These are phyloP conservation scores for Drosophila dives DNA, from an alignment of 2,888 invertebrate genomes.

Conservation along the genomic window DNA sequence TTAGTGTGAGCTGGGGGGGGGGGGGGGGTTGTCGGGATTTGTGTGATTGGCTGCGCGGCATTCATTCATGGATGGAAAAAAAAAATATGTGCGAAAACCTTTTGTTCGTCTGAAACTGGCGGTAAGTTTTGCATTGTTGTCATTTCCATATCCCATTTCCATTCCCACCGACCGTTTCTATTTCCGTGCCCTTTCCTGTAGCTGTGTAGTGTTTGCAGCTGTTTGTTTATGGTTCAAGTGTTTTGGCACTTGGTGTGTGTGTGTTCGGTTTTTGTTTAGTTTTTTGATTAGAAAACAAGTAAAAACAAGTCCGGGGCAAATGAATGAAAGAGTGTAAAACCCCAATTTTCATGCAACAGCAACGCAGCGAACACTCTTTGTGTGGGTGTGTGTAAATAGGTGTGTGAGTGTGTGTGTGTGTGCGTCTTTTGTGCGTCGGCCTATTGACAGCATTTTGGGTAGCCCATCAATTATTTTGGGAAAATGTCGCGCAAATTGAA, in stretches of 20 bases:
- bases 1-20: background rate
- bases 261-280: constrained; percentile 63
- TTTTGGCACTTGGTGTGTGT: constrained; percentile 51
- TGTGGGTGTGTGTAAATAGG: background rate
- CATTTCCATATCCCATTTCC: constrained; percentile 59
- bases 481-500: constrained; percentile 65
- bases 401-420: background rate
- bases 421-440: background rate
- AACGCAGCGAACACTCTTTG: constrained; percentile 7
- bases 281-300: constrained; percentile 71
- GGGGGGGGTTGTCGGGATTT: background rate
- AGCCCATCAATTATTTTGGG: constrained; percentile 60
- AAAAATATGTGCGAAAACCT: constrained; percentile 32
- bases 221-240: constrained; percentile 75
- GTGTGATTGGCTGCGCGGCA: constrained; percentile 12
- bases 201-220: constrained; percentile 50
- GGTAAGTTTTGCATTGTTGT: constrained; percentile 64
- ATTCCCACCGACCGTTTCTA: constrained; percentile 14
- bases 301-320: constrained; percentile 49
- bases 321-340: constrained; percentile 5
- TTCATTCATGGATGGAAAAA: constrained; percentile 56
- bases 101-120: constrained; percentile 64
- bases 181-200: constrained; percentile 44
- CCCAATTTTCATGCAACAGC: constrained; percentile 22
- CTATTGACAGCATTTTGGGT: constrained; percentile 40